phyloP scores from a whole-genome alignment of 2,113 vertebrate genomes.

The Hiodon alosoides region DNA sequence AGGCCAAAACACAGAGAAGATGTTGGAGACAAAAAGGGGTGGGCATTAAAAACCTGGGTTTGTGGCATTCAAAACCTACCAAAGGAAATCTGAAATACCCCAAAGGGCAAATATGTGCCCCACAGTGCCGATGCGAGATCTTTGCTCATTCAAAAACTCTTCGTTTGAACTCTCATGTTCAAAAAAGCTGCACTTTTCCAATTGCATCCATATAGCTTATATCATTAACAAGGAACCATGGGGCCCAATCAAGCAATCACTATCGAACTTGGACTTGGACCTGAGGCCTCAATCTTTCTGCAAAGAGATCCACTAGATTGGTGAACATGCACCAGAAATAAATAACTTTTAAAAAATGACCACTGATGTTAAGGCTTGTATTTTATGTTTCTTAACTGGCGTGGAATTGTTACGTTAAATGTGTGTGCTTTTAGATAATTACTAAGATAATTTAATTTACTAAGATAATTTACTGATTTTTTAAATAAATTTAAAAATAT shows the following conservation, averaged over 20 bases:
- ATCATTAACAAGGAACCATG: slow-evolving; percentile 13
- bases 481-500: no score
- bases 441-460: no score
- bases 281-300: neutral
- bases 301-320: neutral
- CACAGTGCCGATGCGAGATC: neutral
- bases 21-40: slow-evolving; percentile 5
- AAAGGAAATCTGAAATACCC: slow-evolving; percentile 17
- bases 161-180: slow-evolving; percentile 9
- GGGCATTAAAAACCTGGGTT: neutral
- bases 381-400: no score
- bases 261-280: neutral
- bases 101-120: slow-evolving; percentile 8
- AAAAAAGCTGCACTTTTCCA: slow-evolving; percentile 19
- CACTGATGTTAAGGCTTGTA: no score
- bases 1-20: slow-evolving; percentile 14
- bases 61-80: slow-evolving; percentile 21
- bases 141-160: neutral
- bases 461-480: no score
- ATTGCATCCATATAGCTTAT: slow-evolving; percentile 11
- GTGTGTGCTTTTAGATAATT: no score
- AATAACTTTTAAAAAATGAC: neutral
- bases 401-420: no score
- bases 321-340: neutral
- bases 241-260: slow-evolving; percentile 5